Evolutionary conservation across 2,113 vertebrate species (phyloP).

Genomic region (Melierax canorus): DNA sequence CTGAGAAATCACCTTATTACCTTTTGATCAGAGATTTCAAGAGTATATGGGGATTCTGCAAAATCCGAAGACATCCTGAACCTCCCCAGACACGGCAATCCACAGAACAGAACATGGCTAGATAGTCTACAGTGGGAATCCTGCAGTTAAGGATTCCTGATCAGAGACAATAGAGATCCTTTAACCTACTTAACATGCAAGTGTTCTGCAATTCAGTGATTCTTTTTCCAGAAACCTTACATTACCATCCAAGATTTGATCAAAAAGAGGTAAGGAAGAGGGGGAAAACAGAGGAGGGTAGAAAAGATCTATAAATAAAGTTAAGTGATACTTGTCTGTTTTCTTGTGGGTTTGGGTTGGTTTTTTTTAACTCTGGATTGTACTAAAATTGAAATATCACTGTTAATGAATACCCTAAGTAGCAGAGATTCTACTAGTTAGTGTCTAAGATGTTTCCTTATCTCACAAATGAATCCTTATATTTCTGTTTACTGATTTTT

Average conservation of each 20-base stretch:
- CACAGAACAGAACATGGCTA: background rate
- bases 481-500: background rate
- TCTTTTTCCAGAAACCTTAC: background rate
- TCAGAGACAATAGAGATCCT: background rate
- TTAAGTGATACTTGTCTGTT: background rate
- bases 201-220: background rate
- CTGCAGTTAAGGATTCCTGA: background rate
- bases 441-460: background rate
- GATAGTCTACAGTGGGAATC: background rate
- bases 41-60: background rate
- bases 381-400: background rate
- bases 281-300: background rate
- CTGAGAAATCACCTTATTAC: background rate
- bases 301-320: background rate
- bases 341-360: background rate
- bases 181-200: background rate
- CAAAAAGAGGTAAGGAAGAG: background rate
- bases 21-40: background rate
- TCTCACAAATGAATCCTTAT: background rate
- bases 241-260: background rate
- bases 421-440: background rate
- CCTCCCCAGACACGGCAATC: background rate
- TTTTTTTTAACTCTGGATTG: background rate
- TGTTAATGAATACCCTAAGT: background rate
- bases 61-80: background rate